A percentile compares a stretch with the other conserved stretches of the same genome.
These are phyloP conservation scores for Ditula angustiorana DNA, from an alignment of 2,888 invertebrate species.

Conservation along the genomic window DNA sequence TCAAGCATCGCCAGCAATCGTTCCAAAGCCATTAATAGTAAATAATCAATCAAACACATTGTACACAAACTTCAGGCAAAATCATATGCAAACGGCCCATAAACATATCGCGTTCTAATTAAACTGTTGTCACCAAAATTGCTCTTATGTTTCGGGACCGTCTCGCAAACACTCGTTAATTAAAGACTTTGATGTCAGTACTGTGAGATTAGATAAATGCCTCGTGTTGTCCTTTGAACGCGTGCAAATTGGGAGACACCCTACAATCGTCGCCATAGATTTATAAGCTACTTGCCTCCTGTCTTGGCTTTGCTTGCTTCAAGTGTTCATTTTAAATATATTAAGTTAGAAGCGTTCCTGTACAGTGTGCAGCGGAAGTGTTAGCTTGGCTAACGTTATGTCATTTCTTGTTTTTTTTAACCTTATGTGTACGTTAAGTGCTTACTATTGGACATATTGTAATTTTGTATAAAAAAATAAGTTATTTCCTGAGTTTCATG, in stretches of 20 bases:
- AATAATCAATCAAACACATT: too few species aligned
- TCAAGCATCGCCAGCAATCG: too few species aligned
- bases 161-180: slow-evolving; percentile 27
- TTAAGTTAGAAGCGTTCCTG: too few species aligned
- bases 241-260: slow-evolving; percentile 26
- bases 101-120: slow-evolving; percentile 21
- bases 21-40: too few species aligned
- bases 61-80: not conserved
- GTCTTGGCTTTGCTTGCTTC: not conserved
- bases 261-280: slow-evolving; percentile 22
- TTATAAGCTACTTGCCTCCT: slow-evolving; percentile 1
- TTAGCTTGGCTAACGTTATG: too few species aligned
- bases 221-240: slow-evolving; percentile 29
- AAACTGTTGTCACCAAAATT: slow-evolving; percentile 34
- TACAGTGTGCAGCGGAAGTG: too few species aligned
- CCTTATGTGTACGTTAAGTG: too few species aligned
- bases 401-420: too few species aligned
- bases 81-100: slow-evolving; percentile 3
- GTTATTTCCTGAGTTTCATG: too few species aligned
- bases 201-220: slow-evolving; percentile 33
- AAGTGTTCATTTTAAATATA: not conserved
- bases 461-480: too few species aligned
- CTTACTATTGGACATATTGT: too few species aligned
- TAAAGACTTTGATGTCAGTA: slow-evolving; percentile 38
- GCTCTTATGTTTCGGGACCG: slow-evolving; percentile 31